These are phyloP conservation scores for Caenorhabditis doughertyi DNA, from an alignment of 2,888 invertebrate genomes.

Conservation along the genomic window DNA sequence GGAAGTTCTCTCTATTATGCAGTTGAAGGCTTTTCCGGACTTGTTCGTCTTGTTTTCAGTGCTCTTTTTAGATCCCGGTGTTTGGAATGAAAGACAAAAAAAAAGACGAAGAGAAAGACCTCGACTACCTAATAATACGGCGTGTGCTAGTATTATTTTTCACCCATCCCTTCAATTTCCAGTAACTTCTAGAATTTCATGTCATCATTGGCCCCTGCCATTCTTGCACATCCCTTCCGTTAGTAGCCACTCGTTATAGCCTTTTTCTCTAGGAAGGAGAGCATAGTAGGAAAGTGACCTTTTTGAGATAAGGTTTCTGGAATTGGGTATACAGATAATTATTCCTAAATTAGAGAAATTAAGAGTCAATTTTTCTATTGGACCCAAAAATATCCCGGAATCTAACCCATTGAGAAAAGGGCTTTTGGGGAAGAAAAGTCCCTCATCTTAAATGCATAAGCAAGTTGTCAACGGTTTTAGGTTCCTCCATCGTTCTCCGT, in stretches of 20 bases:
- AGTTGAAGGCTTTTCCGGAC: constrained; percentile 34
- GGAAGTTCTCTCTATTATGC: constrained; percentile 54
- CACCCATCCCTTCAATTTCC: constrained; percentile 53
- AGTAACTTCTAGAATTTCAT: constrained; percentile 64
- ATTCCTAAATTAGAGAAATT: neutral
- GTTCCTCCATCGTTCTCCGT: constrained; percentile 21
- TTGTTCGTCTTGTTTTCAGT: constrained; percentile 27
- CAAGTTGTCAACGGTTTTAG: constrained; percentile 45
- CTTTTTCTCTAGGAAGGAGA: neutral
- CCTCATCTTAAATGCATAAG: constrained; percentile 58
- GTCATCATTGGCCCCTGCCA: constrained; percentile 8
- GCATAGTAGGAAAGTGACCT: constrained; percentile 25
- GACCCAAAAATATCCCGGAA: neutral
- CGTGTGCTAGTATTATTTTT: constrained; percentile 56
- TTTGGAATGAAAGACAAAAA: constrained; percentile 9
- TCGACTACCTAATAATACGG: constrained; percentile 45
- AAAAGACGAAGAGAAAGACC: neutral
- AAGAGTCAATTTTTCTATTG: neutral
- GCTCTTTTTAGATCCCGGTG: constrained; percentile 10
- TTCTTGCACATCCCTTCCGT: neutral
- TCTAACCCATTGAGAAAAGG: constrained; percentile 14
- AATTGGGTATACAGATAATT: neutral
- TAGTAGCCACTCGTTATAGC: neutral
- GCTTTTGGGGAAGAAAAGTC: constrained; percentile 13
- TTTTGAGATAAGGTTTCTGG: neutral